Evolutionary conservation across 2,888 invertebrate genomes (phyloP).

Genomic region (Rhodophaea formosa): DNA sequence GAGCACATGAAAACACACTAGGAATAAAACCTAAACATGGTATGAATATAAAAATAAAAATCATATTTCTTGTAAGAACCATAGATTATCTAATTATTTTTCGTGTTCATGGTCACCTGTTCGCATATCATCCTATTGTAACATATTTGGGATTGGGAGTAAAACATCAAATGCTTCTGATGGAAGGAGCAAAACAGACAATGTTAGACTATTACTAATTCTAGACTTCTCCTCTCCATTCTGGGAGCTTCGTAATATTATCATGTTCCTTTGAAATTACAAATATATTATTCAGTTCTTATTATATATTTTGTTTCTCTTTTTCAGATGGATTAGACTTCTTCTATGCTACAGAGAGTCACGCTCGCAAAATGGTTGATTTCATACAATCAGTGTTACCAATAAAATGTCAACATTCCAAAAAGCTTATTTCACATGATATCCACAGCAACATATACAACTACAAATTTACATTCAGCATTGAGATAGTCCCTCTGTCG

Average conservation of each 20-base stretch:
- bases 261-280: no score
- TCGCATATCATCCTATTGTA: no score
- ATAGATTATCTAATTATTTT: no score
- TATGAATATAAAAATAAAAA: constrained; percentile 50
- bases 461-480: constrained; percentile 96
- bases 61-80: no score
- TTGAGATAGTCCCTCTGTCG: constrained; percentile 97
- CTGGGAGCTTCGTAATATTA: no score
- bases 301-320: no score
- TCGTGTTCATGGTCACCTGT: no score
- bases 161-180: no score
- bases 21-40: constrained; percentile 93
- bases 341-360: constrained; percentile 92
- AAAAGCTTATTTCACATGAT: constrained; percentile 98
- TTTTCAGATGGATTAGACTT: constrained; percentile 95
- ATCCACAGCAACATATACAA: constrained; percentile 97
- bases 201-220: no score
- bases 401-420: constrained; percentile 92
- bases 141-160: no score
- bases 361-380: constrained; percentile 97
- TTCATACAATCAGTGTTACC: constrained; percentile 95
- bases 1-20: constrained; percentile 92
- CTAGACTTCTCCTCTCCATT: no score
- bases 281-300: background rate
- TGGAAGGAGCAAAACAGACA: no score